These are phyloP conservation scores for Phrynosoma blainvillii DNA, from an alignment of 2,113 vertebrate genomes.

Conservation along the genomic window DNA sequence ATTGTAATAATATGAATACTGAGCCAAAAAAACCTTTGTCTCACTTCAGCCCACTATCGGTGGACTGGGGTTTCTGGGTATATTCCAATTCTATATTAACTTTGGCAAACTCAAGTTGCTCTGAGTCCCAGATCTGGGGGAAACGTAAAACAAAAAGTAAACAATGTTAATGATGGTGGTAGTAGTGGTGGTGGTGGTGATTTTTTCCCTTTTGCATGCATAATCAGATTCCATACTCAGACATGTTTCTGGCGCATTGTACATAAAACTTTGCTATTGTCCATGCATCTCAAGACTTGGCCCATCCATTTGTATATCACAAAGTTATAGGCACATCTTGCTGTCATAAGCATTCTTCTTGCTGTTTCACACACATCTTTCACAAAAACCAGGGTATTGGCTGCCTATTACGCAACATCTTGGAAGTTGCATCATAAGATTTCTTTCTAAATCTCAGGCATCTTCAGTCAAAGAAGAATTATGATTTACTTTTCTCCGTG, in stretches of 20 bases:
- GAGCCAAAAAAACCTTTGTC: too few relatives aligned
- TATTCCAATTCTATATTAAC: too few relatives aligned
- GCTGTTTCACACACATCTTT: background rate
- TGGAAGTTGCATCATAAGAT: background rate
- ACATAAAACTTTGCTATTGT: background rate
- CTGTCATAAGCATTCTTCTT: background rate
- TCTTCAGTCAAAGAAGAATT: background rate
- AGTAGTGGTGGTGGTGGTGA: too few relatives aligned
- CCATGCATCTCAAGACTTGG: background rate
- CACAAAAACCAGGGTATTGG: background rate
- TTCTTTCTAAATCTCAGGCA: background rate
- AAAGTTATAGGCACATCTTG: background rate
- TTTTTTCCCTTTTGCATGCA: background rate
- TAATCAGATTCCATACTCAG: background rate
- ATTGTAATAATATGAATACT: too few relatives aligned
- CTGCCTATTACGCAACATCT: background rate
- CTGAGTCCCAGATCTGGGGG: too few relatives aligned
- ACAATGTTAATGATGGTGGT: too few relatives aligned
- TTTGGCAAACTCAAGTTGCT: too few relatives aligned
- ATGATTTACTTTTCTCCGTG: background rate
- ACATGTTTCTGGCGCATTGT: background rate
- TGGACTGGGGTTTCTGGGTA: too few relatives aligned
- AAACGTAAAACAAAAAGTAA: too few relatives aligned
- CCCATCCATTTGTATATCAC: background rate
- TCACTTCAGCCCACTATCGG: too few relatives aligned